These are phyloP conservation scores for Pachycephala philippinensis DNA, from an alignment of 2,113 vertebrate species.

Conservation along the genomic window DNA sequence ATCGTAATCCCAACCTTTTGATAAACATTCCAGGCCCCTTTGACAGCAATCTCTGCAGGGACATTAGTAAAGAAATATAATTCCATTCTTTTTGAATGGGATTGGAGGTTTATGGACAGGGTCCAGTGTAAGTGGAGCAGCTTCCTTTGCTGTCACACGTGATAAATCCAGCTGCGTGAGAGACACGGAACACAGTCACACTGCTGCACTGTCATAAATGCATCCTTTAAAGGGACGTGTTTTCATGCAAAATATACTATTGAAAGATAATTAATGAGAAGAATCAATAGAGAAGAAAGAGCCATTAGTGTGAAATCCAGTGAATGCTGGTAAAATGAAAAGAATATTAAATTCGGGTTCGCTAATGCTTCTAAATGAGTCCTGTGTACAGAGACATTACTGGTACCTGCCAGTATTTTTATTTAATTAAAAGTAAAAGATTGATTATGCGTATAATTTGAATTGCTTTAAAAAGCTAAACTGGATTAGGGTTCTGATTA, in stretches of 20 bases:
- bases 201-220: background rate
- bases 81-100: background rate
- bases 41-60: background rate
- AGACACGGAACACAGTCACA: background rate
- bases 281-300: conserved; percentile 45
- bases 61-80: background rate
- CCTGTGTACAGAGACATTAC: background rate
- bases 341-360: conserved; percentile 53
- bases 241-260: background rate
- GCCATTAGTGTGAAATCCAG: conserved; percentile 39
- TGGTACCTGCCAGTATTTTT: conserved; percentile 23
- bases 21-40: background rate
- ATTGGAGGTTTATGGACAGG: background rate
- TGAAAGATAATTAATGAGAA: conserved; percentile 55
- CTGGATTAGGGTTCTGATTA: background rate
- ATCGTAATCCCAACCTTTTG: background rate
- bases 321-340: conserved; percentile 39
- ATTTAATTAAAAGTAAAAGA: conserved; percentile 53
- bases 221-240: background rate
- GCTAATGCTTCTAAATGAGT: conserved; percentile 53
- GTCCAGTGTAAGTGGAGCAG: background rate
- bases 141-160: background rate
- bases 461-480: conserved; percentile 29
- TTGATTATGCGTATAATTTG: conserved; percentile 29
- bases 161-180: background rate